Evolutionary conservation across 2,888 invertebrate species (phyloP).

Genomic region (Ecdyonurus torrentis): DNA sequence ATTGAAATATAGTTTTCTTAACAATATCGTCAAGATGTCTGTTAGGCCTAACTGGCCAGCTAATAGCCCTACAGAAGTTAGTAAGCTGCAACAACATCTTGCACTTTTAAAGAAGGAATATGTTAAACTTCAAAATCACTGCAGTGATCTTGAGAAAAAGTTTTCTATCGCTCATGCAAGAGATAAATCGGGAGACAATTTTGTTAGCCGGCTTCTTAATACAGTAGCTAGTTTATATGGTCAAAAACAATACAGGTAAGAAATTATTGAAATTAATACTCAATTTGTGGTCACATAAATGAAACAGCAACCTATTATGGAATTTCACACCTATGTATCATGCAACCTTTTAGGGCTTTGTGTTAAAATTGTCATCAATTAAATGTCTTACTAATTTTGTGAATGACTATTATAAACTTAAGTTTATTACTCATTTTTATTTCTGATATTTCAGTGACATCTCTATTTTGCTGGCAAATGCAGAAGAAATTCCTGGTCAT

Average conservation of each 20-base stretch:
- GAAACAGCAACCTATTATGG: too few species aligned
- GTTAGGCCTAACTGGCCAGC: not conserved
- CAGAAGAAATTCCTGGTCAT: conserved; percentile 61
- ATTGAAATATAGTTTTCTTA: not conserved
- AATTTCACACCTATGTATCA: conserved; percentile 8
- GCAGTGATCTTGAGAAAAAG: conserved; percentile 67
- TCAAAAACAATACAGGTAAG: conserved; percentile 48
- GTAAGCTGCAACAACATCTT: conserved; percentile 61
- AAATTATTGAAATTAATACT: conserved; percentile 1
- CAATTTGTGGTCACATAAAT: too few species aligned
- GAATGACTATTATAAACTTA: too few species aligned
- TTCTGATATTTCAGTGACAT: conserved; percentile 65
- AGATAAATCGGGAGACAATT: conserved; percentile 47
- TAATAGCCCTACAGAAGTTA: conserved; percentile 23
- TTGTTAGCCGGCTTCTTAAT: conserved; percentile 65
- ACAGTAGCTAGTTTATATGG: conserved; percentile 70
- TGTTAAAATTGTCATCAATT: not conserved
- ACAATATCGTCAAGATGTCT: not conserved
- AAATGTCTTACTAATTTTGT: not conserved
- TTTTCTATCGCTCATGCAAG: conserved; percentile 61
- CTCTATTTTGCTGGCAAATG: conserved; percentile 48
- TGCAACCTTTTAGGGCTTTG: not conserved
- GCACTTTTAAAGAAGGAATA: conserved; percentile 77
- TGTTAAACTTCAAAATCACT: conserved; percentile 67
- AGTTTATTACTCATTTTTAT: too few species aligned